Conservation (phyloP, 2,888 invertebrate species). For the Seladonia tumulorum region DNA sequence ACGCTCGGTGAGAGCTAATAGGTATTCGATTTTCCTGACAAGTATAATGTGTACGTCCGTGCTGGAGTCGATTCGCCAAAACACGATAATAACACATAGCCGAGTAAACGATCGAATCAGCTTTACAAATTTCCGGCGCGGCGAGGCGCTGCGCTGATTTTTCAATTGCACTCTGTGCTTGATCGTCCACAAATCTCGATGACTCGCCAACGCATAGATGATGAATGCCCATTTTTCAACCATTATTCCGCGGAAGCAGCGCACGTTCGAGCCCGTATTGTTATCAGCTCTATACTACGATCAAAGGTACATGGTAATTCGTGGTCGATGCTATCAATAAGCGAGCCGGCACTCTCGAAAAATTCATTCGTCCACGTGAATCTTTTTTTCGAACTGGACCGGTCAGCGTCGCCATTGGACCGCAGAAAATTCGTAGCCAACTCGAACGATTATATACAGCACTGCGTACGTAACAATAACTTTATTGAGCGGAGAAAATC, state of each 20-base stretch:
- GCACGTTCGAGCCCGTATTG: conserved; percentile 37
- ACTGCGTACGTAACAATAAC: too few species aligned
- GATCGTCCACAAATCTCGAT: conserved; percentile 66
- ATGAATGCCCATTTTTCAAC: conserved; percentile 65
- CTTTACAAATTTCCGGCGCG: conserved; percentile 52
- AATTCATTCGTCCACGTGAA: background rate
- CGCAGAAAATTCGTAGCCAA: background rate
- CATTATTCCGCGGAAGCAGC: conserved; percentile 45
- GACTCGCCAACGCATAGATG: conserved; percentile 63
- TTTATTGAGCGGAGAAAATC: too few species aligned
- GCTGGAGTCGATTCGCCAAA: background rate
- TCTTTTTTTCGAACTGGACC: background rate
- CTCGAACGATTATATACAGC: too few species aligned
- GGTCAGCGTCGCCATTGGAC: background rate
- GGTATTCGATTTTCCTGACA: background rate
- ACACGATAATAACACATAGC: conserved; percentile 35
- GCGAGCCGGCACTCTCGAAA: background rate
- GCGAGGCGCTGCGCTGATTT: conserved; percentile 51
- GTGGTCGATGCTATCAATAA: conserved; percentile 29
- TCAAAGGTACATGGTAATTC: conserved; percentile 51
- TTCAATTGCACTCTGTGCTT: conserved; percentile 63
- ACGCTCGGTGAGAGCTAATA: background rate
- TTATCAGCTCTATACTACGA: conserved; percentile 48
- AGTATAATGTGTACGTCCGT: background rate
- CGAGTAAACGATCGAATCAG: conserved; percentile 53